Evolutionary conservation across 2,888 invertebrate species (phyloP), one percentile per base, ranked within the genome.

Genomic region (Diarsia mendica): DNA sequence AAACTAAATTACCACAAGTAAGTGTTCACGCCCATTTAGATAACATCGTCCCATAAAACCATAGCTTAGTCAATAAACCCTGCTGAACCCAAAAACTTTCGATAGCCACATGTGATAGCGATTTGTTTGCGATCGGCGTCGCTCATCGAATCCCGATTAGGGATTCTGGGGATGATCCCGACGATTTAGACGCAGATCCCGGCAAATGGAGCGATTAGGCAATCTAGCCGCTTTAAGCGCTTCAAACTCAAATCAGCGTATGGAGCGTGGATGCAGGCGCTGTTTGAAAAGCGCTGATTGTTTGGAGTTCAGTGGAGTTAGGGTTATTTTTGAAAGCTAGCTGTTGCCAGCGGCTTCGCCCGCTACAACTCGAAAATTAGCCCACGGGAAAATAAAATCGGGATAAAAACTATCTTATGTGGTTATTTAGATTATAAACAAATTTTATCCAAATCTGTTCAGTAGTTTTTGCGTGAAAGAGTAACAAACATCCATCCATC

Each of bases 191-290:
- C 87, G 90, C 84, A 89, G 89, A 91, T 91, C 92, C 91, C 90
- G 91, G 91, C 88, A 93, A 93, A 93, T 93, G 93, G 93, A 90
- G 88, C 92, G 93, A 94, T 94, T 94, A 94, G 92, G 91, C 91
- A 90, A 92, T 92, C 89, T 90, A 92, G 90, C 91, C 92, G 83
- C 83, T 90, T 91, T 89, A 89, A 91, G 88, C 88, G 90, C 84
- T 89, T 91, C 89, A 91, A 92, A 91, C 90, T 91, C 89, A 89
- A 89, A 89, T 91, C 90, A 90, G 83, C 81, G 85, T 74, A 79
- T 74, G 77, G 75, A 77, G 81, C 82, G 81, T 84, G 70, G 75
- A 85, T 55, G 78, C 78, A 55, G 61, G 55, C 23, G 23, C 33
- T 51, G 66, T 75, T 80, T 79, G 72, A 61, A 77, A 69, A 83